phyloP scores from a whole-genome alignment of 1,140 invertebrate genomes.

The Macrosteles quadrilineatus region DNA sequence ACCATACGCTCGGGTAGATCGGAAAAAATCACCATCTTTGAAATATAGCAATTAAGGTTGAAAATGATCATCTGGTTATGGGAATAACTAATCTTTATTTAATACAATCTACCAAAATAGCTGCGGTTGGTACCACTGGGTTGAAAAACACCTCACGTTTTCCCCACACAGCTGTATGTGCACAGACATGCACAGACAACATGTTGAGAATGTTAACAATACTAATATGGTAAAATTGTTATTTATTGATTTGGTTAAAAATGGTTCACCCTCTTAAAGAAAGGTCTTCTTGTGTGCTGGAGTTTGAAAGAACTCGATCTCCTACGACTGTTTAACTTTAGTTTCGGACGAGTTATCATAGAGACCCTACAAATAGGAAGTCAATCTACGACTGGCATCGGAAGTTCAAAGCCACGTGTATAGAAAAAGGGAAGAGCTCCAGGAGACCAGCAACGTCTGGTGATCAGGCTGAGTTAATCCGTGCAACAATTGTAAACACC shows the following conservation, averaged over 20 bases:
- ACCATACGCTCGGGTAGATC: no score
- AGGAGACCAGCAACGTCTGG: constrained; percentile 8
- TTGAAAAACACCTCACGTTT: not conserved
- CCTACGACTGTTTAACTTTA: not conserved
- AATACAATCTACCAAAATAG: not conserved
- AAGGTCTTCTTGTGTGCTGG: not conserved
- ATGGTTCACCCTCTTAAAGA: no score
- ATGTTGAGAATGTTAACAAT: no score
- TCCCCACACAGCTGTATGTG: not conserved
- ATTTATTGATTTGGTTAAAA: no score
- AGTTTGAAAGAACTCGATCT: not conserved
- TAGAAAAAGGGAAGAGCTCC: constrained; percentile 10
- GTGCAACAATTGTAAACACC: constrained; percentile 12
- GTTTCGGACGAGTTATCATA: not conserved
- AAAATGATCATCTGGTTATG: no score
- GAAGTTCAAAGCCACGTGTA: not conserved
- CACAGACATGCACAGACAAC: no score
- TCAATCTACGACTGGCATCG: constrained; percentile 5
- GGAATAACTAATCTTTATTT: no score
- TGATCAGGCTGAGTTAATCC: constrained; percentile 11
- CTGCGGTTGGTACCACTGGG: constrained; percentile 1
- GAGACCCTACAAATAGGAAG: not conserved
- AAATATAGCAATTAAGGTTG: no score
- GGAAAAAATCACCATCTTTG: no score
- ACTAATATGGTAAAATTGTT: not conserved